Evolutionary conservation across 2,113 vertebrate species (phyloP).

Genomic region (Pterophyllum scalare): DNA sequence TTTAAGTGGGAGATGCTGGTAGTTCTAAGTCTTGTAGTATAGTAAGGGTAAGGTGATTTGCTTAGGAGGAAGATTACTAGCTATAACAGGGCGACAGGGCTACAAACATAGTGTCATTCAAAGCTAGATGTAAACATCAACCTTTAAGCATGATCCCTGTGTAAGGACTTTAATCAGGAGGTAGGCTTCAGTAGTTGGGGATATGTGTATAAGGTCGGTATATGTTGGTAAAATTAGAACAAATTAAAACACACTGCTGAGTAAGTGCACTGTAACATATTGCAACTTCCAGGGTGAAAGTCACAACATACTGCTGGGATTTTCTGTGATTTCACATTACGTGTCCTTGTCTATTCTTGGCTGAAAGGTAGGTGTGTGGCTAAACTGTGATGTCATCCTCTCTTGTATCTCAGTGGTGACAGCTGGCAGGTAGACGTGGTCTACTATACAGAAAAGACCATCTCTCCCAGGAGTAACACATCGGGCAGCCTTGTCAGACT

Average conservation of each 20-base stretch:
- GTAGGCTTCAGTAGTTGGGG: background rate
- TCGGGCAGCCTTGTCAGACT: background rate
- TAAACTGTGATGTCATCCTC: slow-evolving; percentile 60
- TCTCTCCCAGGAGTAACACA: slow-evolving; percentile 6
- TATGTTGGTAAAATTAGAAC: background rate
- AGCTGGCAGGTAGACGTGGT: slow-evolving; percentile 32
- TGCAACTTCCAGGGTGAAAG: background rate
- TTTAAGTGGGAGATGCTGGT: background rate
- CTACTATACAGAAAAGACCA: slow-evolving; percentile 16
- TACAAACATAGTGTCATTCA: background rate
- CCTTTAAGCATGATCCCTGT: background rate
- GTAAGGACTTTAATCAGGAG: background rate
- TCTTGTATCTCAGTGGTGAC: slow-evolving; percentile 40
- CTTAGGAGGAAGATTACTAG: background rate
- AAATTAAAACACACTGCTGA: background rate
- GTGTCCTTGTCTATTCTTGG: slow-evolving; percentile 18
- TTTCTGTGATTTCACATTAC: background rate
- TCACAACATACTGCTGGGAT: background rate
- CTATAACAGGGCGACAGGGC: background rate
- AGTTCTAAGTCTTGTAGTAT: background rate
- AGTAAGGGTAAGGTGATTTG: background rate
- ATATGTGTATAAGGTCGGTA: rapidly evolving
- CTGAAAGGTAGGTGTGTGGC: slow-evolving; percentile 21
- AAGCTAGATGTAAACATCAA: background rate
- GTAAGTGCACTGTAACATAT: background rate